Percentiles rank a stretch among this genome's conserved stretches.
Conservation (phyloP, 2,113 vertebrate genomes). For the Alosa alosa region DNA sequence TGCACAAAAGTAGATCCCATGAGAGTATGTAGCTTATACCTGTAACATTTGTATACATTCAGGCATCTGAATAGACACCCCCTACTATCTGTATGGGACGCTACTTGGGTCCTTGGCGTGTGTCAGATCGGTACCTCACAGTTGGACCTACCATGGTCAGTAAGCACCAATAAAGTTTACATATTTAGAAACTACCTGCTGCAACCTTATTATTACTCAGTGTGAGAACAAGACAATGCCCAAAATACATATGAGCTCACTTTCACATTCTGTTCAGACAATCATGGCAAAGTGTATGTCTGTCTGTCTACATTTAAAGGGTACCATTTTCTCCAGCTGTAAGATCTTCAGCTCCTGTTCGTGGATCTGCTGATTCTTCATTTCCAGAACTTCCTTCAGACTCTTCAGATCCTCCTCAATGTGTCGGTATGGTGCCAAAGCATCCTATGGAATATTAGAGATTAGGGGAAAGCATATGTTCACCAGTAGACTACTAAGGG, state of each 20-base stretch:
- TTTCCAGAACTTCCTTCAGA: constrained; percentile 90
- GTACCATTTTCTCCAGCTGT: constrained; percentile 91
- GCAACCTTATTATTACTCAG: too few species aligned
- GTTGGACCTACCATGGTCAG: too few species aligned
- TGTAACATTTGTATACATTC: too few species aligned
- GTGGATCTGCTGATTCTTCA: constrained; percentile 97
- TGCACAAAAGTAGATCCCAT: background rate
- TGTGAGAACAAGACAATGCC: too few species aligned
- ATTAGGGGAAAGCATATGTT: background rate
- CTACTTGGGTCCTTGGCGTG: too few species aligned
- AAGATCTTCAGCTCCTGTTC: constrained; percentile 92
- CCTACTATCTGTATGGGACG: too few species aligned
- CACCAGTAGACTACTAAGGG: background rate
- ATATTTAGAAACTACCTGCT: too few species aligned
- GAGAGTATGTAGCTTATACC: background rate
- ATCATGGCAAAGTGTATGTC: background rate
- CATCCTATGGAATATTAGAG: constrained; percentile 68
- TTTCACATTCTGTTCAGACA: background rate
- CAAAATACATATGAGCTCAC: background rate
- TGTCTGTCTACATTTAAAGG: background rate
- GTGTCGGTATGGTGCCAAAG: constrained; percentile 89
- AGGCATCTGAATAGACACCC: too few species aligned
- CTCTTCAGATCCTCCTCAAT: constrained; percentile 93
- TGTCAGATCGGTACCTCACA: too few species aligned
- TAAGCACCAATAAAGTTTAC: too few species aligned